phyloP scores from a whole-genome alignment of 2,113 vertebrate species.

The Gavia stellata region DNA sequence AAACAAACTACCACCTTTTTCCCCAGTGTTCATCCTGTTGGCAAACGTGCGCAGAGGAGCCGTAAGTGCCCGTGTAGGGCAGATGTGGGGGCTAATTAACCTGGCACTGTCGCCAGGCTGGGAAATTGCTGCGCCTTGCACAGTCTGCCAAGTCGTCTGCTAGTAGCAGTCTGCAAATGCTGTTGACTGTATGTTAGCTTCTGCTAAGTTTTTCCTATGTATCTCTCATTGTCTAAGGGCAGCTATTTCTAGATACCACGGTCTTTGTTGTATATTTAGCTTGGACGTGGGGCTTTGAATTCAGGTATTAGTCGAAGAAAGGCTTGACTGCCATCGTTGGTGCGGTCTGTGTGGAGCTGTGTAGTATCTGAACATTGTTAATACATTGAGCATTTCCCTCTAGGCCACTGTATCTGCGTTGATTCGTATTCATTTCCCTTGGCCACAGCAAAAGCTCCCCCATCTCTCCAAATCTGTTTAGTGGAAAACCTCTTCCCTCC shows the following conservation, averaged over 20 bases:
- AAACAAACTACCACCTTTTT: background rate
- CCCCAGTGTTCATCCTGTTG: background rate
- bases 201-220: background rate
- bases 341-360: background rate
- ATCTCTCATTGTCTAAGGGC: background rate
- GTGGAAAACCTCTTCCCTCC: background rate
- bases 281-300: background rate
- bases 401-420: background rate
- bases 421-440: background rate
- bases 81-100: background rate
- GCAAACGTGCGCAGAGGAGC: background rate
- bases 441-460: background rate
- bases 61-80: background rate
- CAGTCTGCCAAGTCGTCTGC: background rate
- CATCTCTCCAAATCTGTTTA: background rate
- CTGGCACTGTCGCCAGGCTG: background rate
- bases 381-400: background rate
- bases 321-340: background rate
- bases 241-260: background rate
- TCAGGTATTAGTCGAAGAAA: background rate
- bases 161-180: background rate
- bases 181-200: background rate
- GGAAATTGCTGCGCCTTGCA: background rate
- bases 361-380: background rate
- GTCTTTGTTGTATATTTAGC: background rate